Evolutionary conservation across 2,888 invertebrate species (phyloP).

Genomic region (Limenitis camilla): DNA sequence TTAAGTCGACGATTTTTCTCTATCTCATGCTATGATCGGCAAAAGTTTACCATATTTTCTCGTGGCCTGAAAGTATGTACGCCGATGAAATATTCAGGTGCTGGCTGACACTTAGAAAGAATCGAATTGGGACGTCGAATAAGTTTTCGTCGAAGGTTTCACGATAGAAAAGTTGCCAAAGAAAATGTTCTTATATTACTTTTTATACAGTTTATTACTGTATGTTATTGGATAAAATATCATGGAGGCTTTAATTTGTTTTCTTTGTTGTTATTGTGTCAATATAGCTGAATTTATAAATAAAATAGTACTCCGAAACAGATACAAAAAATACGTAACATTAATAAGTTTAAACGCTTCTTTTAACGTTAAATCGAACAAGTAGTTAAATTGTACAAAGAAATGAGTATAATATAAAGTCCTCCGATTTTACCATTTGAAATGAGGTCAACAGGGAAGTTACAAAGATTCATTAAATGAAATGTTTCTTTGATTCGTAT

Average conservation of each 20-base stretch:
- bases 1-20: constrained; percentile 14
- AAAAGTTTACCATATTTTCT: constrained; percentile 42
- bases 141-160: constrained; percentile 9
- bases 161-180: not conserved
- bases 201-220: not conserved
- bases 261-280: no score
- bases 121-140: constrained; percentile 15
- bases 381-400: no score
- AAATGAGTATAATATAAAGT: no score
- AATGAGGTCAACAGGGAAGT: not conserved
- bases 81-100: constrained; percentile 46
- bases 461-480: constrained; percentile 12
- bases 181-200: not conserved
- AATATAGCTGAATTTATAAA: no score
- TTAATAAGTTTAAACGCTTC: no score
- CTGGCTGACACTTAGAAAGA: constrained; percentile 47
- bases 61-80: constrained; percentile 33
- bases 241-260: not conserved
- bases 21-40: constrained; percentile 17
- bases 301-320: no score
- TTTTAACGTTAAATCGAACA: no score
- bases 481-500: constrained; percentile 20
- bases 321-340: no score
- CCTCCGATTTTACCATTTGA: not conserved
- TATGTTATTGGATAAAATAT: not conserved